These are phyloP conservation scores for Maniola hyperantus DNA, from an alignment of 2,888 invertebrate genomes.

Conservation along the genomic window DNA sequence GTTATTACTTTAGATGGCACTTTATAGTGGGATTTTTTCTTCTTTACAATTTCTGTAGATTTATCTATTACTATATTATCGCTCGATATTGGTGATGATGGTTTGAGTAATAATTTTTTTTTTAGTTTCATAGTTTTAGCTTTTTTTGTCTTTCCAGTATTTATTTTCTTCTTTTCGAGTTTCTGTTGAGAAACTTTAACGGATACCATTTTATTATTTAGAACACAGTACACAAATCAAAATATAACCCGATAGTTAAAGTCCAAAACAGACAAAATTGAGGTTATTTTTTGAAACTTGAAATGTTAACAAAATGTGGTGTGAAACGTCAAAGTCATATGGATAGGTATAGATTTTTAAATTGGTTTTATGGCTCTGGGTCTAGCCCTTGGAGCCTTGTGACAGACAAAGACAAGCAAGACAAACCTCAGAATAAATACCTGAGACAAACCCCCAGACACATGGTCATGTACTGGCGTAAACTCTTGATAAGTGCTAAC, in stretches of 20 bases:
- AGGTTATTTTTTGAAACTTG: no score
- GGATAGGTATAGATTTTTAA: no score
- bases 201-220: conserved; percentile 40
- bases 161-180: conserved; percentile 34
- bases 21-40: conserved; percentile 56
- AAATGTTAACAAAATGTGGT: no score
- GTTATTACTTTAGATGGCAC: conserved; percentile 65
- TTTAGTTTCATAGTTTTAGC: conserved; percentile 6
- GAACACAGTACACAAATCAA: neutral
- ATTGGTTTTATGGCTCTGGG: no score
- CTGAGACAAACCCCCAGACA: no score
- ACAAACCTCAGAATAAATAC: no score
- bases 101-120: conserved; percentile 1
- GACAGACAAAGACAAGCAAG: no score
- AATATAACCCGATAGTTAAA: neutral
- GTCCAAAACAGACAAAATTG: neutral
- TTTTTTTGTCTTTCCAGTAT: conserved; percentile 31
- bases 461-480: no score
- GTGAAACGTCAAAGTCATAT: no score
- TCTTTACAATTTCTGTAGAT: conserved; percentile 23
- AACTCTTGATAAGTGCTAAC: no score
- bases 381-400: no score
- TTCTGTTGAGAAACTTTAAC: conserved; percentile 40
- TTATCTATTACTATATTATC: neutral
- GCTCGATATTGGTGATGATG: conserved; percentile 2